A percentile compares a stretch with the other conserved stretches of the same genome.
Conservation (phyloP, 1,140 invertebrate genomes). For the Papilio machaon region DNA sequence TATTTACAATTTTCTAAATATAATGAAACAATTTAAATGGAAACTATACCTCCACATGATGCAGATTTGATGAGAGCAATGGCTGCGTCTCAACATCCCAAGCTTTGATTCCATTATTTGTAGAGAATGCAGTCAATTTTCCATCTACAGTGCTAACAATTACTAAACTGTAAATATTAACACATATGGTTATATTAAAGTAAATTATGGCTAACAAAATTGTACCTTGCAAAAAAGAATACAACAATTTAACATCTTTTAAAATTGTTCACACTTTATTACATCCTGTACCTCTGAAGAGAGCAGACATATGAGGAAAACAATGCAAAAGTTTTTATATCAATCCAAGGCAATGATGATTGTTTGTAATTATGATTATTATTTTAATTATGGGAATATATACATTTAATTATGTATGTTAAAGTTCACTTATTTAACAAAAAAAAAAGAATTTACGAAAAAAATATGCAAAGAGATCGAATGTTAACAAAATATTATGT, state of each 20-base stretch:
- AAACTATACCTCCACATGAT: constrained; percentile 87
- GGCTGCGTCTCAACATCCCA: constrained; percentile 91
- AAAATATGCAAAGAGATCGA: not conserved
- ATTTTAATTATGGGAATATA: no score
- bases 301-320: not conserved
- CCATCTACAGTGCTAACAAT: constrained; percentile 95
- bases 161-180: constrained; percentile 84
- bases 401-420: no score
- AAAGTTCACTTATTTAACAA: not conserved
- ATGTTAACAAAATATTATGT: constrained; percentile 27
- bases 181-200: constrained; percentile 15
- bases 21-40: not conserved
- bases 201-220: no score
- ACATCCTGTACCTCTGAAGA: not conserved
- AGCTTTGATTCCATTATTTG: constrained; percentile 85
- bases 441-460: not conserved
- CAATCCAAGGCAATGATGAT: not conserved
- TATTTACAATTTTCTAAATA: no score
- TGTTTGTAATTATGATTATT: not conserved
- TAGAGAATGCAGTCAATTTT: constrained; percentile 89
- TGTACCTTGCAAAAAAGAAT: not conserved
- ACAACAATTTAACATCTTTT: not conserved
- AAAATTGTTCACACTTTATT: no score
- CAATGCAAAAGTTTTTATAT: not conserved
- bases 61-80: constrained; percentile 92